A percentile compares a stretch with the other conserved stretches of the same genome.
Evolutionary conservation across 1,140 invertebrate species (phyloP).

Genomic region (Pseudomyrmex flavicornis): DNA sequence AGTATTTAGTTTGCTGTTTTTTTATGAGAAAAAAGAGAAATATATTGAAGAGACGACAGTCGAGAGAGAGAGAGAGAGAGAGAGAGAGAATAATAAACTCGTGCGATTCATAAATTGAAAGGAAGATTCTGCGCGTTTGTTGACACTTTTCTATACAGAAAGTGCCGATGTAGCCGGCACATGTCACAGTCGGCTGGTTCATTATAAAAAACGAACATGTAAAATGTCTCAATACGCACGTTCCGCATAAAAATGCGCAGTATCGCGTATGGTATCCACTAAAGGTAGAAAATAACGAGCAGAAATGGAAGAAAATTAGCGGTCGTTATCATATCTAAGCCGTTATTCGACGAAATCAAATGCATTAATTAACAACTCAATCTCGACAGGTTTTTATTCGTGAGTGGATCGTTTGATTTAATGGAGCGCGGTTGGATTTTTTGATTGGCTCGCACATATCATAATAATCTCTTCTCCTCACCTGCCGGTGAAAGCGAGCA

Average conservation of each 20-base stretch:
- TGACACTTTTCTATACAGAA: no score
- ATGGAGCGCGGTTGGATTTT: background rate
- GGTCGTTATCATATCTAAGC: background rate
- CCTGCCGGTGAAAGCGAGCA: slow-evolving; percentile 5
- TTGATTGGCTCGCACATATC: background rate
- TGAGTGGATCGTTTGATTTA: slow-evolving; percentile 19
- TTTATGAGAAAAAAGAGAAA: background rate
- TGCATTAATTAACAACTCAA: slow-evolving; percentile 12
- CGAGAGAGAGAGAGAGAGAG: no score
- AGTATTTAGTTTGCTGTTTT: background rate
- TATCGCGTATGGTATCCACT: background rate
- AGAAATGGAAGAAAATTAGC: slow-evolving; percentile 9
- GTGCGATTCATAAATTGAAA: no score
- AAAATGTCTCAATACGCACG: background rate
- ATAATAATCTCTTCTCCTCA: slow-evolving; percentile 3
- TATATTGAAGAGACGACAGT: no score
- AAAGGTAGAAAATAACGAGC: background rate
- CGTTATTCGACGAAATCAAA: slow-evolving; percentile 11
- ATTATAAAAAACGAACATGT: no score
- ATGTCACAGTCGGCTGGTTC: no score
- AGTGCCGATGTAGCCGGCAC: no score
- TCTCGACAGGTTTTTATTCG: slow-evolving; percentile 2
- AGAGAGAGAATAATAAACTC: no score
- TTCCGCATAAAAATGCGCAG: background rate
- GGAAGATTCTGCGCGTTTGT: no score